Evolutionary conservation across 2,113 vertebrate species (phyloP).

Genomic region (Edolisoma coerulescens): DNA sequence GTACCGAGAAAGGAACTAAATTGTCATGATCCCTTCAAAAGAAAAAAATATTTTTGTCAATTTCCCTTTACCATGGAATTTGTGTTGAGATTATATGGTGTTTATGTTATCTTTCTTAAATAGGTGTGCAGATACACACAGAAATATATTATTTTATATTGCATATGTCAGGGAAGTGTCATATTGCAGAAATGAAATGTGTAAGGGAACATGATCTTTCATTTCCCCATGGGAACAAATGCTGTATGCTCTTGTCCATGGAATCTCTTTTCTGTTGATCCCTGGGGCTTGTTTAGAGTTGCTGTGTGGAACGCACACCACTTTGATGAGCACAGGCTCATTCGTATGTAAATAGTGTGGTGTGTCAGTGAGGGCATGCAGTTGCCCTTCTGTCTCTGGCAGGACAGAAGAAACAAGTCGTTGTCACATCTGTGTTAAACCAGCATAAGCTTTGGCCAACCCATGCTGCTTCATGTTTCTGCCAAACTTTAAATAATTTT

Average conservation of each 20-base stretch:
- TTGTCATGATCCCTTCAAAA: not conserved
- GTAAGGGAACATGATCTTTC: not conserved
- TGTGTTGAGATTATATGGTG: not conserved
- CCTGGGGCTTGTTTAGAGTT: not conserved
- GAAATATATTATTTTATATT: not conserved
- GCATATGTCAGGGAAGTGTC: not conserved
- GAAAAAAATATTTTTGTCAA: not conserved
- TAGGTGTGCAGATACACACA: not conserved
- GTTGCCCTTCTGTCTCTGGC: not conserved
- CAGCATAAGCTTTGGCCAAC: not conserved
- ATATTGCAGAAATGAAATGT: not conserved
- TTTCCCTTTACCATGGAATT: not conserved
- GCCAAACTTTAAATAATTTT: not conserved
- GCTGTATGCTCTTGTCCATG: not conserved
- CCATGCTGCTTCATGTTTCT: not conserved
- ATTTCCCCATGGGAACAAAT: not conserved
- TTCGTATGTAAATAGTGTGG: not conserved
- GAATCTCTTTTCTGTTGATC: not conserved
- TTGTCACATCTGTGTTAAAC: not conserved
- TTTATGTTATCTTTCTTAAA: not conserved
- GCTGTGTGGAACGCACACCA: not conserved
- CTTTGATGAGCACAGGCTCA: not conserved
- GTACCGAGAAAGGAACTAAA: not conserved
- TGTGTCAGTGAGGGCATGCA: not conserved
- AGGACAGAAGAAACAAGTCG: not conserved